Base-by-base conservation (phyloP, 2,888 invertebrate genomes). In the Drosophila percnosoma region DNA sequence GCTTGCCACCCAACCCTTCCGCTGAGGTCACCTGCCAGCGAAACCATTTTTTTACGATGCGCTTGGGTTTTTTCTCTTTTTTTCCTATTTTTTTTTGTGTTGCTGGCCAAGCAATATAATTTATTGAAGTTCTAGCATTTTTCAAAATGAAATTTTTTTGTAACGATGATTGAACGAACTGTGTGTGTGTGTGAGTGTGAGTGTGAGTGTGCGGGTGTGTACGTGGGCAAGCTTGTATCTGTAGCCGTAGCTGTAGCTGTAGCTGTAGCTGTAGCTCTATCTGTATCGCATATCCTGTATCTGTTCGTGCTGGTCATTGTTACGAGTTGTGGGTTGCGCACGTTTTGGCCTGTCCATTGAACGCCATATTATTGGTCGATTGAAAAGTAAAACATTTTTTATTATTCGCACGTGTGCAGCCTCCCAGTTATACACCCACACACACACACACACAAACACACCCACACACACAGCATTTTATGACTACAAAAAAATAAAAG, bases 371-470 rank as follows among this genome's bases (percentile, higher is more conserved):
- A 90, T 89, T 90, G 88, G 88, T 90, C 88, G 90, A 90, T 89
- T 87, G 87, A 89, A 89, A 89, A 90, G 86, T 90, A 84, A 84
- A 89, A 89, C 78, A 88, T 90, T 88, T 86, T 90, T 89, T 90
- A 89, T 87, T 88, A 83, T 83, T 78, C 79, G 79, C 90, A 88
- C 88, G 89, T 90, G 90, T 85, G 78, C 76, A 83, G 73, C 78
- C 74, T 89, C 84, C 72, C 84, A 27, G 29, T 51, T 51, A 27
- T 13, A 27, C n/a, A 21, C 29, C 21, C 40, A 36, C 13, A 21
- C 34, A 6, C 48, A 29, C 21, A 24, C 40, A 21, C 40, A 21
- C 40, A 21, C 18, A 45, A 40, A 33, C 45, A 36, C 53, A 51
- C 60, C 10, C 34, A 48, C 34, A n/a, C 27, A 53, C 67, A 36